phyloP scores from a whole-genome alignment of 2,797 vertebrate genomes.

The Crax fasciolata region DNA sequence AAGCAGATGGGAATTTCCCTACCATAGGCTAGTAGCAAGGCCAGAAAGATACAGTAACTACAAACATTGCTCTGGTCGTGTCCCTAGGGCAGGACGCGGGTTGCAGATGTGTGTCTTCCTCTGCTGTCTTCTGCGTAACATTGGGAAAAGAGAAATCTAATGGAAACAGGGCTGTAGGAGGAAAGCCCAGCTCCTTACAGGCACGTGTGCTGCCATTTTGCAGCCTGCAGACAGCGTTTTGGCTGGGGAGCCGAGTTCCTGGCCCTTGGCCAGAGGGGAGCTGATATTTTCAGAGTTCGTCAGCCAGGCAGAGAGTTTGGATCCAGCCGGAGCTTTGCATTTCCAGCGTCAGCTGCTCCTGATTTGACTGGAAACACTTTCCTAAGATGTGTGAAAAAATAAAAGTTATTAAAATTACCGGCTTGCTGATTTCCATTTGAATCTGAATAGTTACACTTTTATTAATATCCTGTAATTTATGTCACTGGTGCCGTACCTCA shows the following conservation, averaged over 20 bases:
- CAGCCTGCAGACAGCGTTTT: constrained; percentile 17
- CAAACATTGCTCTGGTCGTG: not conserved
- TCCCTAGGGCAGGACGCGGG: not conserved
- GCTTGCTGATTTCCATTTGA: constrained; percentile 67
- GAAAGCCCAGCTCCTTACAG: not conserved
- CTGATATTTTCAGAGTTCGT: constrained; percentile 7
- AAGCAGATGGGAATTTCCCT: not conserved
- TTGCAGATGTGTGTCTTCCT: not conserved
- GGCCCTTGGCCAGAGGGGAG: constrained; percentile 42
- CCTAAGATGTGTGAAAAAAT: constrained; percentile 64
- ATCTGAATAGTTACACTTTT: constrained; percentile 55
- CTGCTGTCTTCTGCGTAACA: not conserved
- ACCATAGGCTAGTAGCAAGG: not conserved
- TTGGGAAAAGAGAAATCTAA: not conserved
- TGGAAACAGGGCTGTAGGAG: not conserved
- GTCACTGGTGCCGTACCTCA: not conserved
- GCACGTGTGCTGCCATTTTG: not conserved
- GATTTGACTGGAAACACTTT: constrained; percentile 53
- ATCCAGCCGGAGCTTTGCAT: constrained; percentile 25
- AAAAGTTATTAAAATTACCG: constrained; percentile 71
- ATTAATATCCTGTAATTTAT: constrained; percentile 58
- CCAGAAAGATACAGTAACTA: not conserved
- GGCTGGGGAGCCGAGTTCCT: not conserved
- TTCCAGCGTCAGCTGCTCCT: constrained; percentile 39
- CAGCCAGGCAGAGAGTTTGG: constrained; percentile 50